Percentiles rank a stretch among this genome's conserved stretches.
These are phyloP conservation scores for Pomatorhinus ruficollis DNA, from an alignment of 2,113 vertebrate genomes.

Conservation along the genomic window DNA sequence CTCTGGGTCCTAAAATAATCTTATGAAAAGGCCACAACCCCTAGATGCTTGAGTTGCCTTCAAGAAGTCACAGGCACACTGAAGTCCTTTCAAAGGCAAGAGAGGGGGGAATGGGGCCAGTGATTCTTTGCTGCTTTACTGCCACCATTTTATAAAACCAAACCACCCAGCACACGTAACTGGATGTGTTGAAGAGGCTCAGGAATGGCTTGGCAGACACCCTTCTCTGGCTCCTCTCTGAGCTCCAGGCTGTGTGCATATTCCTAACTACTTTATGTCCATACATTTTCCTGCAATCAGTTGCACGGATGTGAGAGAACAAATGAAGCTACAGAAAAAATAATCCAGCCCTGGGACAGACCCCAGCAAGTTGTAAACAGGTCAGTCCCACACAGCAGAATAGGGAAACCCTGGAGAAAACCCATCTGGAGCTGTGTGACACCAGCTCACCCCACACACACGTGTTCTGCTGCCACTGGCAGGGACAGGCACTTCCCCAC, in stretches of 20 bases:
- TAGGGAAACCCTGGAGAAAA: neutral
- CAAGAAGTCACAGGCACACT: neutral
- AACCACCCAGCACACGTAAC: neutral
- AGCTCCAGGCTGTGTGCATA: neutral
- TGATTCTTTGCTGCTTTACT: neutral
- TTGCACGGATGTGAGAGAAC: neutral
- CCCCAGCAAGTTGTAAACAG: neutral
- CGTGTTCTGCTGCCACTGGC: neutral
- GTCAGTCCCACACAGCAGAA: neutral
- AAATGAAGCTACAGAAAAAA: neutral
- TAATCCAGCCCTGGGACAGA: neutral
- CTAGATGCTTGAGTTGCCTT: neutral
- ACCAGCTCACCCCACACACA: neutral
- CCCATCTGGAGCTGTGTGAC: neutral
- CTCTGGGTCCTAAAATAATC: neutral
- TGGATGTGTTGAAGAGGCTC: neutral
- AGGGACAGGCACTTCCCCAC: slow-evolving; percentile 24
- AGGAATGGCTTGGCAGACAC: neutral
- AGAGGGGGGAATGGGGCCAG: neutral
- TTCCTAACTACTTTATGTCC: neutral
- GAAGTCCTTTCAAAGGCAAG: neutral
- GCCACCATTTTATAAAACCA: neutral
- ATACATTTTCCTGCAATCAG: neutral
- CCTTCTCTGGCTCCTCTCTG: neutral
- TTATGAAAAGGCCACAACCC: neutral